Percentiles rank a stretch among this genome's conserved stretches.
Conservation (phyloP, 2,888 invertebrate genomes). For the Mimumesa dahlbomi region DNA sequence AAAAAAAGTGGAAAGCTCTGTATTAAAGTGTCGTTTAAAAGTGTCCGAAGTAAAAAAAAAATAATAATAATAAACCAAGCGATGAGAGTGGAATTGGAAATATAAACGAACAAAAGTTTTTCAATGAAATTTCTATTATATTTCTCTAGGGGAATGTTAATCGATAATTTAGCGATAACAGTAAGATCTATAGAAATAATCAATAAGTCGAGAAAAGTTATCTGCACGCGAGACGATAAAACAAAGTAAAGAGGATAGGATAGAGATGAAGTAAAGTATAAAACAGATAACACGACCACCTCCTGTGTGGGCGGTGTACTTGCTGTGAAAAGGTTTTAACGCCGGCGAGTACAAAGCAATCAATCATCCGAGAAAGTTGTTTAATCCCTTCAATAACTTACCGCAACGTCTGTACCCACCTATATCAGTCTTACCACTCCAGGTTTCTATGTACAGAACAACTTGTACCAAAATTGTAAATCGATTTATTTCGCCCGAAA, state of each 20-base stretch:
- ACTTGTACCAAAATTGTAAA: slow-evolving; percentile 25
- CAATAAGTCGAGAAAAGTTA: too few species aligned
- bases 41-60: too few species aligned
- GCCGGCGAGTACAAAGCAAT: slow-evolving; percentile 70
- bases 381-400: slow-evolving; percentile 74
- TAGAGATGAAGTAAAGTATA: slow-evolving; percentile 28
- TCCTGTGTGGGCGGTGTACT: slow-evolving; percentile 67
- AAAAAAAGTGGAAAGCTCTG: too few species aligned
- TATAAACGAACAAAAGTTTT: too few species aligned
- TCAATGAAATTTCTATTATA: too few species aligned
- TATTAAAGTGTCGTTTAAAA: too few species aligned
- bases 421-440: neutral
- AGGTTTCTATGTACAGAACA: slow-evolving; percentile 9
- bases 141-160: too few species aligned
- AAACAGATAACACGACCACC: slow-evolving; percentile 54
- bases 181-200: too few species aligned
- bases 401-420: slow-evolving; percentile 36
- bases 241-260: neutral
- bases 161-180: too few species aligned
- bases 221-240: slow-evolving; percentile 14
- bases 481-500: slow-evolving; percentile 10
- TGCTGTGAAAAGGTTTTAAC: slow-evolving; percentile 71
- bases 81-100: too few species aligned
- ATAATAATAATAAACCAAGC: too few species aligned
- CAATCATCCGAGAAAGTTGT: slow-evolving; percentile 75